These are phyloP conservation scores for Frieseomelitta varia DNA, from an alignment of 1,140 invertebrate genomes.

Conservation along the genomic window DNA sequence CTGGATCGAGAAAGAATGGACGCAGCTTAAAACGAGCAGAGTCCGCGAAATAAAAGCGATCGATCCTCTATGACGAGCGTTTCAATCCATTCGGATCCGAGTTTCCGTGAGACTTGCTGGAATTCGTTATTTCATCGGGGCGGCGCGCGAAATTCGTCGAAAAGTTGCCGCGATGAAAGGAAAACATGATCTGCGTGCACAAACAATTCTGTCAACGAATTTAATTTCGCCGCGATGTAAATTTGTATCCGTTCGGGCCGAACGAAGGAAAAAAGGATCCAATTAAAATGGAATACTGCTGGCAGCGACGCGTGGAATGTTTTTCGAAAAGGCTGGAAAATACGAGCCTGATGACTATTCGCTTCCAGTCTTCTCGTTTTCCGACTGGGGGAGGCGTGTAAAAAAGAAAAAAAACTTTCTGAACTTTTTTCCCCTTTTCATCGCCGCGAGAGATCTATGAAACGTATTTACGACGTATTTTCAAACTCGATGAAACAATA, in stretches of 20 bases:
- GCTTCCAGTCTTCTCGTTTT: background rate
- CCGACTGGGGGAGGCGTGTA: too few relatives aligned
- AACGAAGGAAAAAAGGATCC: slow-evolving; percentile 26
- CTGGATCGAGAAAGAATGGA: too few relatives aligned
- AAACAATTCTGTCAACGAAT: slow-evolving; percentile 51
- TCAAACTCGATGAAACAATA: background rate
- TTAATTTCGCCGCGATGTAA: slow-evolving; percentile 48
- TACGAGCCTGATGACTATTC: slow-evolving; percentile 10
- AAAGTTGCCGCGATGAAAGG: slow-evolving; percentile 17
- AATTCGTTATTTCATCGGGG: slow-evolving; percentile 22
- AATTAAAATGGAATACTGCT: slow-evolving; percentile 41
- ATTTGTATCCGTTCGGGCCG: slow-evolving; percentile 38
- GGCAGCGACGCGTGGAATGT: slow-evolving; percentile 2
- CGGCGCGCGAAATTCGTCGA: slow-evolving; percentile 26
- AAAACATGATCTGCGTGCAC: slow-evolving; percentile 40
- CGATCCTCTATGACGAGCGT: slow-evolving; percentile 9
- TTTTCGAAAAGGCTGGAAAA: slow-evolving; percentile 21
- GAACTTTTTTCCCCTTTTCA: background rate
- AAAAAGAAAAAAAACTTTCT: background rate
- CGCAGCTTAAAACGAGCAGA: background rate
- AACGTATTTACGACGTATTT: background rate
- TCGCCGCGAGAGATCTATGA: background rate
- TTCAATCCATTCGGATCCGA: slow-evolving; percentile 6
- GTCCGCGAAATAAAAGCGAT: slow-evolving; percentile 30
- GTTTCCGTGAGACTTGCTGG: slow-evolving; percentile 21